Conservation (phyloP, 92 coral and sea anemone genomes). For the Epizoanthus ramosus region DNA sequence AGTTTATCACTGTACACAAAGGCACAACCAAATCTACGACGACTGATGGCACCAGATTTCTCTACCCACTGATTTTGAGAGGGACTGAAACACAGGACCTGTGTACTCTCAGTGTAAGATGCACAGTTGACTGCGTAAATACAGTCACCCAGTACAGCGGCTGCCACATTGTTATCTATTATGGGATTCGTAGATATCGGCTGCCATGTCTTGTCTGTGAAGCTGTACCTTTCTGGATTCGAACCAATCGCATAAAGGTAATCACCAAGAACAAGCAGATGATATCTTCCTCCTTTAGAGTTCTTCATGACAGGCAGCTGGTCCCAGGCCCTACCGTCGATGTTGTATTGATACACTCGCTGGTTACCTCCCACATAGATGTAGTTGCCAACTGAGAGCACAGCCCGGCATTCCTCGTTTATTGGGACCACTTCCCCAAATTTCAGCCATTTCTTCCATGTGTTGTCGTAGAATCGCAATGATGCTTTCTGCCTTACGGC, state of each 20-base stretch:
- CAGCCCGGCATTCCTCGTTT: background rate
- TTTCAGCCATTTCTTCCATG: background rate
- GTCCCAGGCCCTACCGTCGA: background rate
- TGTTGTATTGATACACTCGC: background rate
- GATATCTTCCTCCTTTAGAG: background rate
- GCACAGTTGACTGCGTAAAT: background rate
- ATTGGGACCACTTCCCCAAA: background rate
- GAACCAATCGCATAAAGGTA: background rate
- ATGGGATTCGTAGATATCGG: background rate
- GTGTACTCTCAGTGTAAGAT: background rate
- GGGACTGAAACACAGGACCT: too few species aligned
- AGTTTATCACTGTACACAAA: too few species aligned
- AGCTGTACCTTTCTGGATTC: background rate
- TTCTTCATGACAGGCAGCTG: background rate
- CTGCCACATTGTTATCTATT: background rate
- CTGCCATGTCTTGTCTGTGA: background rate
- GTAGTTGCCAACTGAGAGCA: background rate
- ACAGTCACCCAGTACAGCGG: background rate
- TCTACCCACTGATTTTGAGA: too few species aligned
- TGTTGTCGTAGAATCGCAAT: background rate
- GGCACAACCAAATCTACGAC: too few species aligned
- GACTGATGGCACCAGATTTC: too few species aligned
- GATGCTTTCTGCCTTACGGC: background rate
- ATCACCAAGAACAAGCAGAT: background rate
- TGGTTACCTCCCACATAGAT: background rate